Evolutionary conservation across 2,113 vertebrate genomes (phyloP).

Genomic region (Capra hircus): DNA sequence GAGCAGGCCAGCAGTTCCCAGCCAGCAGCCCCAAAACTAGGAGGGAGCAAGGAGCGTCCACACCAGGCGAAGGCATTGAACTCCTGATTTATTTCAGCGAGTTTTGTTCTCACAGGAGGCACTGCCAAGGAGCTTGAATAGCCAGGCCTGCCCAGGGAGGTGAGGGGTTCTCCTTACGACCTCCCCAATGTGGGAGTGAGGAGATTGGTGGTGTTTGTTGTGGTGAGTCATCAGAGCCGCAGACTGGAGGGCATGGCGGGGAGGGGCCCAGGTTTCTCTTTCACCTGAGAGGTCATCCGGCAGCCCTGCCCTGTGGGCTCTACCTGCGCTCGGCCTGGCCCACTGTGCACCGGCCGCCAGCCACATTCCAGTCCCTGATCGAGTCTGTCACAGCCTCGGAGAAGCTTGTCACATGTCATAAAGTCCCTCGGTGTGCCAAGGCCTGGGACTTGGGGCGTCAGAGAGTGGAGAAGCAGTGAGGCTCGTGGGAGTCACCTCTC

Average conservation of each 20-base stretch:
- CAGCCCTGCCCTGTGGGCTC: neutral
- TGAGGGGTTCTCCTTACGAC: neutral
- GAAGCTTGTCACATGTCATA: fast-evolving
- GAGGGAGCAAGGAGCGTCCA: neutral
- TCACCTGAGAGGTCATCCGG: neutral
- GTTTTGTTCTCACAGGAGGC: conserved; percentile 3
- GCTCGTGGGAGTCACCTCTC: neutral
- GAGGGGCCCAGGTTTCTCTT: neutral
- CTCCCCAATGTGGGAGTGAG: neutral
- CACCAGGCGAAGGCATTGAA: neutral
- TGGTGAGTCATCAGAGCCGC: neutral
- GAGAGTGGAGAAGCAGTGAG: neutral
- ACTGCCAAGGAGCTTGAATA: neutral
- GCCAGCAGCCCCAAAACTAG: neutral
- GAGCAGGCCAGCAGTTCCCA: neutral
- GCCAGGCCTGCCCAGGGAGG: neutral
- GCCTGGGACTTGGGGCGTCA: neutral
- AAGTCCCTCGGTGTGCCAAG: neutral
- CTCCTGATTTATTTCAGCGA: conserved; percentile 8
- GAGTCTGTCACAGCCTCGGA: neutral
- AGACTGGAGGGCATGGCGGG: fast-evolving
- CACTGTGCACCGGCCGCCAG: fast-evolving
- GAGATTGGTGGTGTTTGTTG: neutral
- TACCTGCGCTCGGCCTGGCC: neutral
- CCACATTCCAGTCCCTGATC: neutral